phyloP scores from a whole-genome alignment of 2,888 invertebrate genomes.

The Poecilus cupreus region DNA sequence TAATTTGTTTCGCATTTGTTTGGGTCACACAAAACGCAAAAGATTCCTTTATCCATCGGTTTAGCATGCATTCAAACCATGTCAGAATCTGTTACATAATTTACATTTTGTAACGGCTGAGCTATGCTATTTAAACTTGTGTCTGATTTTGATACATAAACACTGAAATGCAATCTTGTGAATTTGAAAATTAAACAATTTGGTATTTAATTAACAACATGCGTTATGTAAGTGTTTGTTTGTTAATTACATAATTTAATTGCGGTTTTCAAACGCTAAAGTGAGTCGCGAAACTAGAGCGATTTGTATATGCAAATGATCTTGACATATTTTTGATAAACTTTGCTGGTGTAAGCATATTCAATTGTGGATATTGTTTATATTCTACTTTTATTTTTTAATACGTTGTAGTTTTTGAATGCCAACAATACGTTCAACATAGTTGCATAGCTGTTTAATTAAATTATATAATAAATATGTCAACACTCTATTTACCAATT shows the following conservation, averaged over 20 bases:
- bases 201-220: not conserved
- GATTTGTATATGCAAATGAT: not conserved
- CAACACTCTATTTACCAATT: too few species aligned
- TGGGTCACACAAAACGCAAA: not conserved
- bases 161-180: not conserved
- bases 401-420: not conserved
- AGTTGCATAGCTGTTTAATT: too few species aligned
- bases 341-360: not conserved
- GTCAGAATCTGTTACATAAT: slow-evolving; percentile 21
- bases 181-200: not conserved
- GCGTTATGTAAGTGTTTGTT: not conserved
- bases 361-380: not conserved
- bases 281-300: slow-evolving; percentile 12
- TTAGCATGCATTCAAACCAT: slow-evolving; percentile 20
- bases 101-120: slow-evolving; percentile 27
- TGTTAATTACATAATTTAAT: slow-evolving; percentile 20
- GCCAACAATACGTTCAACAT: too few species aligned
- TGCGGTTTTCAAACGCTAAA: not conserved
- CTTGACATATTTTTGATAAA: slow-evolving; percentile 35
- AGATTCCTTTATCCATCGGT: not conserved
- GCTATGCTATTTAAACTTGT: not conserved
- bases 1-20: not conserved
- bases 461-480: too few species aligned
- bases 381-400: not conserved
- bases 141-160: not conserved